phyloP scores from a whole-genome alignment of 2,797 vertebrate genomes.

The Calcarius lapponicus region DNA sequence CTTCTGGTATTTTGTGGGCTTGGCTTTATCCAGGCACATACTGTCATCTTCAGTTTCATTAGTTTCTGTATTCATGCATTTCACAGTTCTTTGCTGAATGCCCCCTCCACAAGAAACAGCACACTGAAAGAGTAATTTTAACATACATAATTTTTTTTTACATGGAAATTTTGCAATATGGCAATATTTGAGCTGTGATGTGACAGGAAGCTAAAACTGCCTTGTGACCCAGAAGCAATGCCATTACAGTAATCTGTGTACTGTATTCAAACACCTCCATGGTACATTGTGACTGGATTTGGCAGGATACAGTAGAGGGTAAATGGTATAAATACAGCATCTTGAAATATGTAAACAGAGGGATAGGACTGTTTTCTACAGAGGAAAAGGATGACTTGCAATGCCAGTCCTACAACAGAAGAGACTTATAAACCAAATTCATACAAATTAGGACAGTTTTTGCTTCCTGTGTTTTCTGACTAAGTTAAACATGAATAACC shows the following conservation, averaged over 20 bases:
- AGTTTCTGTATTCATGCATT: conserved; percentile 67
- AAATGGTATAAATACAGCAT: not conserved
- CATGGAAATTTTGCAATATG: not conserved
- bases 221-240: not conserved
- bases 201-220: not conserved
- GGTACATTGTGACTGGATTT: not conserved
- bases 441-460: not conserved
- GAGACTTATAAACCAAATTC: not conserved
- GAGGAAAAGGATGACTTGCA: not conserved
- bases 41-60: conserved; percentile 44
- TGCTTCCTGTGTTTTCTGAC: not conserved
- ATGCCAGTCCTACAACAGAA: not conserved
- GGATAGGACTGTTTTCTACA: not conserved
- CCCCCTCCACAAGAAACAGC: conserved; percentile 75
- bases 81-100: conserved; percentile 68
- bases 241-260: not conserved
- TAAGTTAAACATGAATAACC: not conserved
- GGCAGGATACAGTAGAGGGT: not conserved
- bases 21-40: conserved; percentile 66
- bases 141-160: not conserved
- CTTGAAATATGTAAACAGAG: not conserved
- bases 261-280: not conserved
- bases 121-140: conserved; percentile 73
- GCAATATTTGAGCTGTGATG: not conserved
- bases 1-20: conserved; percentile 63